Conservation (phyloP, 2,113 vertebrate genomes). For the Noctilio leporinus region DNA sequence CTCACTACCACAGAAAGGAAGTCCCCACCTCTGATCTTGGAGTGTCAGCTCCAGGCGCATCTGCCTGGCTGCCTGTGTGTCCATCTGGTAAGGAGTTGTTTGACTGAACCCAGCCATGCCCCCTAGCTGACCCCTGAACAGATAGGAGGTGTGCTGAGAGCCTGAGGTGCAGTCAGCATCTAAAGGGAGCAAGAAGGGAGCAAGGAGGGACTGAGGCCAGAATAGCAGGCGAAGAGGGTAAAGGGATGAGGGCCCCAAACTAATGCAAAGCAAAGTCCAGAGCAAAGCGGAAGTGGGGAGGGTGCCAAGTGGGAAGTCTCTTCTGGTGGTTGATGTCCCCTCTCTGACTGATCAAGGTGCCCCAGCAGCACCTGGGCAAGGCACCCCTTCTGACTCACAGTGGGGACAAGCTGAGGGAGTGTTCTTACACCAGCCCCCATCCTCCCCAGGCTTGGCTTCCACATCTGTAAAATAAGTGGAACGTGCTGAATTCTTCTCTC, state of each 20-base stretch:
- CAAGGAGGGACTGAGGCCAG: fast-evolving
- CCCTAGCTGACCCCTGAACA: background rate
- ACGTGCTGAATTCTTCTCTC: background rate
- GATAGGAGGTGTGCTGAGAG: background rate
- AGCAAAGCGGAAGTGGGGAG: background rate
- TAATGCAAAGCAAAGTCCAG: background rate
- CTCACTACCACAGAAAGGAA: background rate
- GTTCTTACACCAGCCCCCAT: background rate
- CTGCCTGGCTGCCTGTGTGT: background rate
- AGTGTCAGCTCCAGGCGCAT: background rate
- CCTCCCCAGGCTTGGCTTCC: background rate
- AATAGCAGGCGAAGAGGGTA: background rate
- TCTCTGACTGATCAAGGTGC: background rate
- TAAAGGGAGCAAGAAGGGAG: background rate
- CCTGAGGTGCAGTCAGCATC: background rate
- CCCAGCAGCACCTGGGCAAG: too few species aligned
- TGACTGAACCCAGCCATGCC: background rate
- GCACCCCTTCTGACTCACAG: background rate
- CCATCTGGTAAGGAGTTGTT: background rate
- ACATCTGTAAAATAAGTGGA: background rate
- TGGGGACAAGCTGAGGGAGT: background rate
- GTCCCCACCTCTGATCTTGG: background rate
- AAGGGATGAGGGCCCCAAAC: background rate
- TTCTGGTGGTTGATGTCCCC: background rate
- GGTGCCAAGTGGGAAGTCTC: background rate